Conservation (phyloP, 2,888 invertebrate genomes). For the Eurytoma californica region DNA sequence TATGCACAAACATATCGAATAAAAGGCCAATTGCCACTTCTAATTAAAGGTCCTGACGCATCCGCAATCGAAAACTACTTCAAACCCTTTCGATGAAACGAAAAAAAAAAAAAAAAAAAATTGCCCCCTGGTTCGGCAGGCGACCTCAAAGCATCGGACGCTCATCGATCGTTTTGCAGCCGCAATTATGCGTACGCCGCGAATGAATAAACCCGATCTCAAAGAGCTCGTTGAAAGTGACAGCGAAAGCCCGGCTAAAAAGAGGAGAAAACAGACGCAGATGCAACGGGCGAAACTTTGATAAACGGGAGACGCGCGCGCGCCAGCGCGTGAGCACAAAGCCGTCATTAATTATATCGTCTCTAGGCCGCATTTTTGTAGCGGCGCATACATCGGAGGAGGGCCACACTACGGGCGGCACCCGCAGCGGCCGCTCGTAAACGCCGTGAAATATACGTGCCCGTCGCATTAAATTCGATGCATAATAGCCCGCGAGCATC, state of each 20-base stretch:
- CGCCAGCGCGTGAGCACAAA: neutral
- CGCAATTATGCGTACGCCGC: neutral
- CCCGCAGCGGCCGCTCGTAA: conserved; percentile 37
- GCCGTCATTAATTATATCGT: conserved; percentile 35
- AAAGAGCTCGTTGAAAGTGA: too few relatives aligned
- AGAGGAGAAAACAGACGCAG: neutral
- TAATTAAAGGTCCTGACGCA: neutral
- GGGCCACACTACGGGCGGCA: neutral
- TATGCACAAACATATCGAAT: too few relatives aligned
- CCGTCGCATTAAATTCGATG: conserved; percentile 48
- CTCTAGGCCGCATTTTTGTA: neutral
- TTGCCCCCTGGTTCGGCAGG: too few relatives aligned
- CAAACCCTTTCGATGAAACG: neutral
- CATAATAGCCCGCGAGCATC: conserved; percentile 41
- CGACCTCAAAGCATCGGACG: neutral
- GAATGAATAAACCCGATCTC: too few relatives aligned
- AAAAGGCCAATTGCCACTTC: neutral
- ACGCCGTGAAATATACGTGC: conserved; percentile 48
- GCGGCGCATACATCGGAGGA: neutral
- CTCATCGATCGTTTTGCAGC: neutral
- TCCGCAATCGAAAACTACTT: neutral
- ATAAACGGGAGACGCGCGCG: neutral
- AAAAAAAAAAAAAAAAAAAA: neutral
- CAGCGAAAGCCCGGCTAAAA: too few relatives aligned
- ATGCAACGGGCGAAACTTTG: neutral